Base-by-base conservation (phyloP, 2,888 invertebrate species). In the Geotrupes spiniger region DNA sequence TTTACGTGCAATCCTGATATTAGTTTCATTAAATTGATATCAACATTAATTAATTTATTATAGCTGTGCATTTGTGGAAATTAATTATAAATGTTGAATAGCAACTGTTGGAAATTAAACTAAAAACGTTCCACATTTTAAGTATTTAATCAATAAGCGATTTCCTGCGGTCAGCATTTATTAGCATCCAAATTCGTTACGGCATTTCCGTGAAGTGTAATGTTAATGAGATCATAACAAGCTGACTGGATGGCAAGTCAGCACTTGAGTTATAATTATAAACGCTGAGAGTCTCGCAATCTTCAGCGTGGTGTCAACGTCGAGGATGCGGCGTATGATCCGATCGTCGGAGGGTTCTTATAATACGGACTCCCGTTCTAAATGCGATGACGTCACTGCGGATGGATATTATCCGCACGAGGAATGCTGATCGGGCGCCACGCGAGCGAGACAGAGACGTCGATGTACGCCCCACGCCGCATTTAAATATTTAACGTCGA, bases 401-500 rank as follows among this genome's bases (percentile, higher is more conserved):
- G 48, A 48, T 21, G 41, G 48, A 48, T 48, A 48, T 42, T 48
- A 42, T 48, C 43, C 36, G 39, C 48, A 42, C 37, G 42, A 42
- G 43, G 48, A 48, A 48, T 42, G 48, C 48, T 48, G 48, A 48
- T 48, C 43, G 38, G 26, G 48, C 48, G 42, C 31, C 42, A 33
- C 33, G 3, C 12, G 11, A 8, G 21, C 21, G 6, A 21, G 21
- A 21, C 4, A 4, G 21, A 21, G 21, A 21, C 21, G 21, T 21
- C 21, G 33, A 33, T 33, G 11, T 33, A 15, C 15, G 33, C 8
- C 12, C 15, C 14, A 8, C n/a, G 8, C 8, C 25, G 29, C 26
- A 43, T 48, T 48, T 48, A 48, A 48, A 48, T 48, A 48, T 48
- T 48, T 48, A 48, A 48, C 39, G 48, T 42, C 37, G 31, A 42